Conservation (phyloP, 1,140 invertebrate genomes). For the Drosophila kanapiae region DNA sequence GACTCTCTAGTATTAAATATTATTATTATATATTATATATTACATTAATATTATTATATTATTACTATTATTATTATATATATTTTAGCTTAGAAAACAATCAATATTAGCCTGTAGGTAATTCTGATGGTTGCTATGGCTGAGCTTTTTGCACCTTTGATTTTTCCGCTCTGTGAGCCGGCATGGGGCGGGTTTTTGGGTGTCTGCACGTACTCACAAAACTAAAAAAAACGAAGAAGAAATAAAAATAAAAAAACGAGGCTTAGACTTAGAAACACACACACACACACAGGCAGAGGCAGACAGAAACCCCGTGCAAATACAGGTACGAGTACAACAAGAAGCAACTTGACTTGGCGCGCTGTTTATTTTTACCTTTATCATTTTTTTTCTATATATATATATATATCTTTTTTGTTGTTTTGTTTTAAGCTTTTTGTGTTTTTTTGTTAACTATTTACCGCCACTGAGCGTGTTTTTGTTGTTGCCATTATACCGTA, state of each 20-base stretch:
- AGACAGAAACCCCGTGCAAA: conserved; percentile 6
- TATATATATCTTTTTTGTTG: conserved; percentile 15
- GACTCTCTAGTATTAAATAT: no score
- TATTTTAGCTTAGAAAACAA: neutral
- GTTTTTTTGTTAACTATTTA: conserved; percentile 45
- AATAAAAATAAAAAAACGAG: conserved; percentile 1
- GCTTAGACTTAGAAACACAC: conserved; percentile 36
- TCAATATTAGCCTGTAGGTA: neutral
- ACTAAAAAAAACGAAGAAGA: neutral
- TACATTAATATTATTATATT: neutral
- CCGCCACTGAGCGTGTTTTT: conserved; percentile 51
- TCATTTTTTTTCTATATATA: conserved; percentile 23
- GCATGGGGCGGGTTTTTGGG: conserved; percentile 61
- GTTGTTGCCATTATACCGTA: conserved; percentile 50
- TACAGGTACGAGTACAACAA: conserved; percentile 33
- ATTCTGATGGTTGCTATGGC: conserved; percentile 10
- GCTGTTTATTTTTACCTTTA: conserved; percentile 53
- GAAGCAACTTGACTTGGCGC: conserved; percentile 46
- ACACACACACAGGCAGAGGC: conserved; percentile 7
- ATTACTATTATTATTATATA: neutral
- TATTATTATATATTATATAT: no score
- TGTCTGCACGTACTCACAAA: conserved; percentile 58
- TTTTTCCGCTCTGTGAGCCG: conserved; percentile 50
- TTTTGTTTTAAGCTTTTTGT: conserved; percentile 16
- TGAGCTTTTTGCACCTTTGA: conserved; percentile 34